Conservation (phyloP, 1,140 invertebrate genomes). For the Nymphalis io region DNA sequence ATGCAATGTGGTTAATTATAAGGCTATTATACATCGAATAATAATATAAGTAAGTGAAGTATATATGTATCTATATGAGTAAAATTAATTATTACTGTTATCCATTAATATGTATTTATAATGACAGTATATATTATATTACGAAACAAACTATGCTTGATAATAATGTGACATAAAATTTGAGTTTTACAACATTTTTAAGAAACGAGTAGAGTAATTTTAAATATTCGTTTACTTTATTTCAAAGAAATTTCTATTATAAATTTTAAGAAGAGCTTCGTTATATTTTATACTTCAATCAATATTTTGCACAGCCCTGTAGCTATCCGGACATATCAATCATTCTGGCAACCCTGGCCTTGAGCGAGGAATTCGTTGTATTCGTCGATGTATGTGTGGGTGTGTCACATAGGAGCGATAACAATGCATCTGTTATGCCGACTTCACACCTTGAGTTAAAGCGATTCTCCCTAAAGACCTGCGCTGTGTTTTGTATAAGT, state of each 20-base stretch:
- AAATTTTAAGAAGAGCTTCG: too few relatives aligned
- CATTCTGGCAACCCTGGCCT: constrained; percentile 41
- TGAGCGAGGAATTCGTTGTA: constrained; percentile 38
- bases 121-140: too few relatives aligned
- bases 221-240: too few relatives aligned
- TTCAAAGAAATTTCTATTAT: too few relatives aligned
- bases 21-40: neutral
- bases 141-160: too few relatives aligned
- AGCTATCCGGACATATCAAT: constrained; percentile 31
- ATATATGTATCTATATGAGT: constrained; percentile 5
- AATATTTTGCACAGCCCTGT: neutral
- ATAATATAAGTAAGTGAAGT: constrained; percentile 3
- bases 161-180: too few relatives aligned
- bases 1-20: constrained; percentile 12
- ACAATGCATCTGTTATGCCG: constrained; percentile 60
- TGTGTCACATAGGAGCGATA: constrained; percentile 47
- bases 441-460: constrained; percentile 52
- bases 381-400: constrained; percentile 25
- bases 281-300: too few relatives aligned
- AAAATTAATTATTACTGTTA: too few relatives aligned
- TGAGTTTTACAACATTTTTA: too few relatives aligned
- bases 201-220: too few relatives aligned
- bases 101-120: too few relatives aligned
- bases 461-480: constrained; percentile 45
- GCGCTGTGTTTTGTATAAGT: constrained; percentile 21